Base-by-base conservation (phyloP, 2,113 vertebrate genomes). In the rabbit (Oryctolagus cuniculus) region DNA sequence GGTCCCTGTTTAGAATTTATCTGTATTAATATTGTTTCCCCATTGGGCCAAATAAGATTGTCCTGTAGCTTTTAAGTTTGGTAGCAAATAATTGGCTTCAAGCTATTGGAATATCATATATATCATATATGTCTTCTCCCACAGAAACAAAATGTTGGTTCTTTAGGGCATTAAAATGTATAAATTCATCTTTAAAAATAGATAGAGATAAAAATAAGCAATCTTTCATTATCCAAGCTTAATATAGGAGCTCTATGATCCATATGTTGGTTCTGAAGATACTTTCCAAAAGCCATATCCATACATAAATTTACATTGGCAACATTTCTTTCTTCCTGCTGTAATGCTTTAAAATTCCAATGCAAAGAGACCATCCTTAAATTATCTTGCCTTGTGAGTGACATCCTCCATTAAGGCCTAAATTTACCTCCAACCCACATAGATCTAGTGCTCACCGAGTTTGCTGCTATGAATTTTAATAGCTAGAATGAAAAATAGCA, bases 261-360 rank as follows among this genome's bases (percentile, higher is more conserved):
- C 97, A 97, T 97, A 97, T 97, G 97, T 66, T 97, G 95, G 91
- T 96, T 97, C 97, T 96, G 97, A 97, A 97, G 97, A 97, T 97
- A 97, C 55, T 93, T 92, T 90, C 79, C 97, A 83, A 92, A 92
- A 96, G 74, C 78, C 95, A 90, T 67, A 93, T 81, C 86, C 90
- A 92, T 93, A 97, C 97, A 97, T 97, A 97, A 97, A 97, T 97
- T 97, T 96, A 92, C 97, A 97, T 88, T 96, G 93, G 95, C 96
- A 96, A 29, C 72, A 73, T 75, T 93, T 92, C 90, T 90, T 96
- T 96, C 96, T 97, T 97, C 96, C 97, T 97, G 88, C 87, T 88
- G 16, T 49, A 89, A 93, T 93, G 92, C 64, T 97, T 97, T 96
- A 95, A 97, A 96, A 96, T 96, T 97, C 96, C 96, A 96, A 97